These are phyloP conservation scores for Cebus imitator DNA, from an alignment of 2,113 vertebrate genomes.

Conservation along the genomic window DNA sequence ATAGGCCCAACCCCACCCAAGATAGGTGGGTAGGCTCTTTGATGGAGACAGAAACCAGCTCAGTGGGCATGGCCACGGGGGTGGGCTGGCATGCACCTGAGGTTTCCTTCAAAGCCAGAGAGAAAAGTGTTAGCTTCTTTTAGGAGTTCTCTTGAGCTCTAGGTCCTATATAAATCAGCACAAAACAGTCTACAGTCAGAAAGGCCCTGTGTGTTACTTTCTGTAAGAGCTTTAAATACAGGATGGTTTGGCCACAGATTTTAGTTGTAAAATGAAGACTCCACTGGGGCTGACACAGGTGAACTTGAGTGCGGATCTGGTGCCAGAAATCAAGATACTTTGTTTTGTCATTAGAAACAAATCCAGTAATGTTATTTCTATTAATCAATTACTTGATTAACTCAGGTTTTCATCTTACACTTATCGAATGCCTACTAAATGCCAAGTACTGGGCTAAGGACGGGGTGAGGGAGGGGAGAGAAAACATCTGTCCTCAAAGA, in stretches of 20 bases:
- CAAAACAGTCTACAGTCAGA: neutral
- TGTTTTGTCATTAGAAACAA: neutral
- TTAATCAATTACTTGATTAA: neutral
- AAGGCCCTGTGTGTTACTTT: neutral
- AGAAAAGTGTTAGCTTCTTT: neutral
- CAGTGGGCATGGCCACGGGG: neutral
- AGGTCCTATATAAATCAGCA: neutral
- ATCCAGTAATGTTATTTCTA: neutral
- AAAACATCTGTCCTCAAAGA: neutral
- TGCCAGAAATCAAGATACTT: neutral
- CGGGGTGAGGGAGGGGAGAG: neutral
- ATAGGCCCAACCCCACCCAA: neutral
- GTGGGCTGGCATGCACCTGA: neutral
- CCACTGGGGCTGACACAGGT: neutral
- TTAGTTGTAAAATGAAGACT: neutral
- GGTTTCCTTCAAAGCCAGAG: neutral
- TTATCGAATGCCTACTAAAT: neutral
- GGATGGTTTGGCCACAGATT: neutral
- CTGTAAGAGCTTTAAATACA: neutral
- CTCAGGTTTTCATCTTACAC: neutral
- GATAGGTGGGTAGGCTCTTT: neutral
- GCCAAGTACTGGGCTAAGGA: neutral
- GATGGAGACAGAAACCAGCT: neutral
- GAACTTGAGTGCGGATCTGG: neutral
- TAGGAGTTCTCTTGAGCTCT: neutral